phyloP scores from a whole-genome alignment of 1,140 invertebrate genomes.

The Arctopsyche grandis region DNA sequence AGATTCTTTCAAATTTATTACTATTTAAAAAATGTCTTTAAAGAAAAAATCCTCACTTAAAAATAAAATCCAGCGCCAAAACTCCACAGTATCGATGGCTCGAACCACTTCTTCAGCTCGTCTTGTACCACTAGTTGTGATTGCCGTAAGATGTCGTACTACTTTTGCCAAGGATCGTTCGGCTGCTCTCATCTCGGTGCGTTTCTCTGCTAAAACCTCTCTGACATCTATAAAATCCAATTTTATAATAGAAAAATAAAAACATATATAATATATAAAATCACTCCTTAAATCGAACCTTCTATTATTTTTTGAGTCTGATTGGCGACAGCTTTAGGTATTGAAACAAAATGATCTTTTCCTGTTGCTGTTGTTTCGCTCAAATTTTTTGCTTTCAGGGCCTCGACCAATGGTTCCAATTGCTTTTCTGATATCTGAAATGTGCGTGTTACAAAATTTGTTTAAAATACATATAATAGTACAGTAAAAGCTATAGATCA shows the following conservation, averaged over 20 bases:
- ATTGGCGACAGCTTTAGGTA: conserved; percentile 60
- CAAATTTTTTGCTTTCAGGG: conserved; percentile 61
- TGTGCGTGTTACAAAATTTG: conserved; percentile 4
- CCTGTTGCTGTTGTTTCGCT: conserved; percentile 60
- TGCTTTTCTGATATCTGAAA: conserved; percentile 60
- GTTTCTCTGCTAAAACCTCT: conserved; percentile 44
- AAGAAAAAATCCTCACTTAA: conserved; percentile 26
- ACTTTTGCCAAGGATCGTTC: conserved; percentile 47
- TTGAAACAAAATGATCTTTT: conserved; percentile 59
- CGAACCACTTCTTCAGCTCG: conserved; percentile 41
- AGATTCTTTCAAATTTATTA: background rate
- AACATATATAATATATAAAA: conserved; percentile 30
- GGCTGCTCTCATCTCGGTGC: conserved; percentile 36
- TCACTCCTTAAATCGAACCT: background rate
- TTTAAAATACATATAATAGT: background rate
- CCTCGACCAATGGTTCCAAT: conserved; percentile 60
- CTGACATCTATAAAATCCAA: conserved; percentile 47
- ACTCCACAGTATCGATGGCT: conserved; percentile 48
- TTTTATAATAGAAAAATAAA: background rate
- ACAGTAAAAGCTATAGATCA: background rate
- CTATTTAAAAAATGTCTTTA: background rate
- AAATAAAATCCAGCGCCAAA: conserved; percentile 54
- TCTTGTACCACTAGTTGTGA: conserved; percentile 37
- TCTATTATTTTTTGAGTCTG: conserved; percentile 57
- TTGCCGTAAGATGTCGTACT: conserved; percentile 49